A percentile compares a stretch with the other conserved stretches of the same genome.
phyloP scores from a whole-genome alignment of 2,113 vertebrate genomes.

The Megaptera novaeangliae region DNA sequence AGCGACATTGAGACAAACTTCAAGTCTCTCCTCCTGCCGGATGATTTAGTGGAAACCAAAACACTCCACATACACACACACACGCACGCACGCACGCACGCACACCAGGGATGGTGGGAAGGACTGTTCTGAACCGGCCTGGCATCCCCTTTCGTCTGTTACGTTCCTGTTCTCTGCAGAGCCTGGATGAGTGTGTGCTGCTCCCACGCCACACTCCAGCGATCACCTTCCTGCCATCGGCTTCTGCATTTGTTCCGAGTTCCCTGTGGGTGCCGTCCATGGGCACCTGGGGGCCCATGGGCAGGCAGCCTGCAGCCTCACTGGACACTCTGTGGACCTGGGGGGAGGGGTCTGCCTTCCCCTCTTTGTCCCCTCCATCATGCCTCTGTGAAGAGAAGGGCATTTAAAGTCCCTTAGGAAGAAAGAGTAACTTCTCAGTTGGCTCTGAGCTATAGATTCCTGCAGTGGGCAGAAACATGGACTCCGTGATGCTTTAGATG shows the following conservation, averaged over 20 bases:
- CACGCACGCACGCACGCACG: background rate
- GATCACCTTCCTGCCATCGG: background rate
- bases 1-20: background rate
- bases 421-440: background rate
- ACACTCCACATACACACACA: no score
- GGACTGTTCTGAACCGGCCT: background rate
- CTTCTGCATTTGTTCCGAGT: background rate
- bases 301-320: background rate
- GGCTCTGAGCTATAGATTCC: background rate
- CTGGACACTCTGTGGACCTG: background rate
- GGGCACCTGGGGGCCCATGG: background rate
- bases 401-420: background rate
- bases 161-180: background rate
- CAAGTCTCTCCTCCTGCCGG: background rate
- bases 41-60: background rate
- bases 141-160: background rate
- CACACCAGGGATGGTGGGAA: background rate
- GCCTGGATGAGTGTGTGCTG: fast-evolving
- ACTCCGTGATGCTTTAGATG: fast-evolving
- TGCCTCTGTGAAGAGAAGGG: background rate
- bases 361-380: background rate
- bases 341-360: background rate
- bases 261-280: fast-evolving
- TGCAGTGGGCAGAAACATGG: background rate
- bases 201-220: fast-evolving